Evolutionary conservation across 2,888 invertebrate genomes (phyloP).

Genomic region (Calephelis perditalis): DNA sequence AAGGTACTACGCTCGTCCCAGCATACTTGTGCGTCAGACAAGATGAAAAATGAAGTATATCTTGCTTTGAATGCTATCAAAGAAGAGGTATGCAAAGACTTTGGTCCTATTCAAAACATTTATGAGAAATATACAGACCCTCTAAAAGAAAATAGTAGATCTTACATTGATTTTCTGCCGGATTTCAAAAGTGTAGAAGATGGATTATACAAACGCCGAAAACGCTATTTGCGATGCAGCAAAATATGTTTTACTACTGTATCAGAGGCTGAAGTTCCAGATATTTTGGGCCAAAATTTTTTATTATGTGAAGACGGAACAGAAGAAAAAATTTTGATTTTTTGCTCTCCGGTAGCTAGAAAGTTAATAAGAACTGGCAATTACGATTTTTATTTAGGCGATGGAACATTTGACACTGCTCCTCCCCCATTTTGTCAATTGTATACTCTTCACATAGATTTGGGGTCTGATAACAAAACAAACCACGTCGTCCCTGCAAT

Average conservation of each 20-base stretch:
- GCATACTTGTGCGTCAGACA: constrained; percentile 6
- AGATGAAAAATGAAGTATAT: constrained; percentile 6
- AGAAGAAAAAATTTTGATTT: background rate
- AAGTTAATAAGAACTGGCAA: constrained; percentile 5
- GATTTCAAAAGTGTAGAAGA: constrained; percentile 4
- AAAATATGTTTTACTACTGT: constrained; percentile 6
- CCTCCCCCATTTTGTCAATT: background rate
- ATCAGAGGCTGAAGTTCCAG: constrained; percentile 1
- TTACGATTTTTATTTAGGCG: background rate
- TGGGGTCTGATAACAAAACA: background rate
- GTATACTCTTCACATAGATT: background rate
- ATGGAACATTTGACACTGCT: background rate
- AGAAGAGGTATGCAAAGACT: constrained; percentile 6
- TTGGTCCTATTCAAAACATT: constrained; percentile 6
- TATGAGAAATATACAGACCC: constrained; percentile 6
- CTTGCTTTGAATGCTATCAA: constrained; percentile 5
- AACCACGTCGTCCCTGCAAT: background rate
- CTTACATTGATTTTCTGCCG: constrained; percentile 6
- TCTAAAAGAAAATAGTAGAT: constrained; percentile 6
- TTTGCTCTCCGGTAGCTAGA: constrained; percentile 4
- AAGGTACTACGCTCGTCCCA: constrained; percentile 6
- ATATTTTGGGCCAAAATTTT: constrained; percentile 2
- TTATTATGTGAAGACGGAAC: constrained; percentile 4
- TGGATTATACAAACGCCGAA: constrained; percentile 6
- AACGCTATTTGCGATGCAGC: background rate